Conservation (phyloP, 1,140 invertebrate genomes). For the Zaprionus gabonicus region DNA sequence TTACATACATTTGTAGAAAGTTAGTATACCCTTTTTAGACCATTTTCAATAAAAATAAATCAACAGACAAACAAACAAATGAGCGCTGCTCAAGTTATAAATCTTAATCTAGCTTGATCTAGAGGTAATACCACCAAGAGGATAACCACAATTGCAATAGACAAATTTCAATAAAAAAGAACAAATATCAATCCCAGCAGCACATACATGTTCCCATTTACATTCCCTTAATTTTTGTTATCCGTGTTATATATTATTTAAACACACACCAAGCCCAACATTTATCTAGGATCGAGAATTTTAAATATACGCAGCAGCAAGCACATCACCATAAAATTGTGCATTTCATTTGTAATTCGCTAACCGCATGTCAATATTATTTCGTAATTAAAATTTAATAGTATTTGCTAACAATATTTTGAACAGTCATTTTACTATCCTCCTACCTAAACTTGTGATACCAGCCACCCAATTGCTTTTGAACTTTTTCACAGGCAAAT, state of each 20-base stretch:
- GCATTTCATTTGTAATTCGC: conserved; percentile 72
- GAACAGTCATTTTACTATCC: conserved; percentile 7
- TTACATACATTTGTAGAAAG: too few relatives aligned
- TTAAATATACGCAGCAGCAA: conserved; percentile 10
- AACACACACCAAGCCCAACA: neutral
- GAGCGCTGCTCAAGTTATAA: conserved; percentile 7
- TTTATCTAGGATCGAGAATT: neutral
- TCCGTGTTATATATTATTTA: conserved; percentile 32
- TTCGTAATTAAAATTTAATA: conserved; percentile 77
- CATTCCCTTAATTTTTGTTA: neutral
- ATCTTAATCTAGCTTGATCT: neutral
- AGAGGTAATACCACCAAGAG: neutral
- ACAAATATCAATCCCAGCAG: conserved; percentile 25
- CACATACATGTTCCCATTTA: neutral
- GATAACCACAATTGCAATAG: conserved; percentile 48
- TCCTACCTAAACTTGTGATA: conserved; percentile 15
- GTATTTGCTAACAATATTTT: conserved; percentile 21
- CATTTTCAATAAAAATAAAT: conserved; percentile 32
- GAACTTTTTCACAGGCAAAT: neutral
- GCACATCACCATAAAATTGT: conserved; percentile 35
- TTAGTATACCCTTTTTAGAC: too few relatives aligned
- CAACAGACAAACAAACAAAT: conserved; percentile 16
- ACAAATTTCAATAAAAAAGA: conserved; percentile 71
- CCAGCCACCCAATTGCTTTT: neutral
- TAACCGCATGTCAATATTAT: conserved; percentile 72